These are phyloP conservation scores for Emmelina monodactyla DNA, from an alignment of 2,888 invertebrate species.

Conservation along the genomic window DNA sequence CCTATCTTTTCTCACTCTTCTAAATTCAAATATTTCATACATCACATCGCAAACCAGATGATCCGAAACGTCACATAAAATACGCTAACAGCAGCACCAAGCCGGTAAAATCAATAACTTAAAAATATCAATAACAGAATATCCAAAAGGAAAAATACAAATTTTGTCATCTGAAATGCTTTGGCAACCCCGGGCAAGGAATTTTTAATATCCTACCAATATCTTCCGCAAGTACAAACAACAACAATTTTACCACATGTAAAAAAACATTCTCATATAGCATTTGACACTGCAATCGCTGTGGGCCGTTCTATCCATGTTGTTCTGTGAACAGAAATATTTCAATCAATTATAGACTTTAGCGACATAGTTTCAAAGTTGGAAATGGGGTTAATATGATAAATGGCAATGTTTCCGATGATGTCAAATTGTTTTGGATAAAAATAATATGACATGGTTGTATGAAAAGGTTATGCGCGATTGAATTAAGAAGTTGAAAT, in stretches of 20 bases:
- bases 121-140: not conserved
- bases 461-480: conserved; percentile 2
- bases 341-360: not conserved
- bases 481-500: conserved; percentile 2
- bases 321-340: not conserved
- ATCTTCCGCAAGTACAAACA: conserved; percentile 1
- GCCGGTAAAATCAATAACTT: too few species aligned
- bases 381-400: too few species aligned
- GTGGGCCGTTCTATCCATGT: not conserved
- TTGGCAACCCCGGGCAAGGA: conserved; percentile 23
- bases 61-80: too few species aligned
- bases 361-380: not conserved
- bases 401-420: conserved; percentile 3
- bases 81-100: too few species aligned
- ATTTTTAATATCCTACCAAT: conserved; percentile 40
- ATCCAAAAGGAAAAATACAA: conserved; percentile 12
- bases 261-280: not conserved
- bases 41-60: too few species aligned
- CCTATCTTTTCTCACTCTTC: too few species aligned
- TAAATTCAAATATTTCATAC: too few species aligned
- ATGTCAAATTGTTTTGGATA: conserved; percentile 14
- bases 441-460: conserved; percentile 17
- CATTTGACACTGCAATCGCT: not conserved
- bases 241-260: not conserved
- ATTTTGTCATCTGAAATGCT: conserved; percentile 18